phyloP scores from a whole-genome alignment of 2,797 vertebrate genomes.

The Pampus argenteus region DNA sequence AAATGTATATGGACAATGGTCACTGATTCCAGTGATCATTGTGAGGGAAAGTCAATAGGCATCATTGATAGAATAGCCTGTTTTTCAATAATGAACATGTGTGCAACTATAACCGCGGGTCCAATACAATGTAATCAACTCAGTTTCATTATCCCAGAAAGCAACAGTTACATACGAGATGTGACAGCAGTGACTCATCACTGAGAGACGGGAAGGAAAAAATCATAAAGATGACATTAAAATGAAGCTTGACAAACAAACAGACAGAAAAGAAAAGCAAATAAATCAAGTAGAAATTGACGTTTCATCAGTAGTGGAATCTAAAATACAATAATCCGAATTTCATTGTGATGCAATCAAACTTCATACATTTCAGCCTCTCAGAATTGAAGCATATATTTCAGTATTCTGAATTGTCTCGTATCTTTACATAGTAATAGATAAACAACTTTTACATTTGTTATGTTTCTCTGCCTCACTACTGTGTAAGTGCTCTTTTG shows the following conservation, averaged over 20 bases:
- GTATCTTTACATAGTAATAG: not conserved
- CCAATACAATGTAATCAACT: not conserved
- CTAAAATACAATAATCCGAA: too few species aligned
- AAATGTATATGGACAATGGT: not conserved
- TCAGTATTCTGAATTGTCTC: not conserved
- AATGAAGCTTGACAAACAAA: not conserved
- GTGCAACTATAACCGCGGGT: not conserved
- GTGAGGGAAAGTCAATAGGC: not conserved
- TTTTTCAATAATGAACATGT: not conserved
- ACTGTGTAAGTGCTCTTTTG: constrained; percentile 37
- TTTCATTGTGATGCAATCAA: too few species aligned
- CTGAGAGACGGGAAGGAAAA: not conserved
- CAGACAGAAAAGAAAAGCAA: too few species aligned
- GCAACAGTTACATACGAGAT: not conserved
- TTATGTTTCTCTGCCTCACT: not conserved
- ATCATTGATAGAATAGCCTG: not conserved
- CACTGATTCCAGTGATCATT: not conserved
- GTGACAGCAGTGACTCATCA: not conserved
- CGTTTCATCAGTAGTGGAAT: not conserved
- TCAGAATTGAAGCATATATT: not conserved
- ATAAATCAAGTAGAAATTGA: too few species aligned
- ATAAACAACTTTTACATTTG: not conserved
- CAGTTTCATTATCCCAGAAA: not conserved
- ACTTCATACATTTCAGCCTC: not conserved
- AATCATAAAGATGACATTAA: not conserved